Base-by-base conservation (phyloP, 1,140 invertebrate species). In the Lasioglossum albipes region DNA sequence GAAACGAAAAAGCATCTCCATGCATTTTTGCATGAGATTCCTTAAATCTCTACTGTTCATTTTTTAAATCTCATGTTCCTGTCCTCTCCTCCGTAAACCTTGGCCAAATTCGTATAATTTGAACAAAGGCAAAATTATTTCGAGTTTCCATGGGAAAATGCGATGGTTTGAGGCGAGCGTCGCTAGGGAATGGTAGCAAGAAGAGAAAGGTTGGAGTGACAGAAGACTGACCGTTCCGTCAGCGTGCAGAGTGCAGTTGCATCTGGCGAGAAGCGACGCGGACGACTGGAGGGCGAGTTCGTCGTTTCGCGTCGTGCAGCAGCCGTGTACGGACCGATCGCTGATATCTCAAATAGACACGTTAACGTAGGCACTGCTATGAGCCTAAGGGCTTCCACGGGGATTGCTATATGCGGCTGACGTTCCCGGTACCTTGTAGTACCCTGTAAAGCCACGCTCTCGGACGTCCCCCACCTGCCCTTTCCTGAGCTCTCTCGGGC, bases 341-440 rank as follows among this genome's bases (percentile, higher is more conserved):
- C 82, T 83, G 89, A 90, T 90, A 90, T 89, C 88, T 87, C 88
- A 86, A 89, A 89, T 89, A 89, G 87, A 89, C 87, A 89, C 87
- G 87, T 89, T 89, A 89, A 88, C 85, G 84, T 86, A 86, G 82
- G 81, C 81, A 81, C 66, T 71, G 75, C 72, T 82, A 84, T 82
- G 74, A 88, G 84, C 77, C 86, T 85, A 88, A 87, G 87, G 87
- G 84, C 80, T 87, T 82, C 59, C 76, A 75, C 64, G 72, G 74
- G 70, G 84, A 77, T 85, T 66, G 69, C 65, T 75, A 54, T 83
- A 76, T 75, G 81, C 79, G 76, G 81, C 71, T 62, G 70, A 77
- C 65, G 81, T 86, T 83, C 84, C 59, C 52, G 72, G 68, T 86
- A 81, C 72, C 81, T 86, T 86, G 81, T 80, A 83, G 64, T 85